phyloP scores from a whole-genome alignment of 2,888 invertebrate species.

The Amphipoea lucens region DNA sequence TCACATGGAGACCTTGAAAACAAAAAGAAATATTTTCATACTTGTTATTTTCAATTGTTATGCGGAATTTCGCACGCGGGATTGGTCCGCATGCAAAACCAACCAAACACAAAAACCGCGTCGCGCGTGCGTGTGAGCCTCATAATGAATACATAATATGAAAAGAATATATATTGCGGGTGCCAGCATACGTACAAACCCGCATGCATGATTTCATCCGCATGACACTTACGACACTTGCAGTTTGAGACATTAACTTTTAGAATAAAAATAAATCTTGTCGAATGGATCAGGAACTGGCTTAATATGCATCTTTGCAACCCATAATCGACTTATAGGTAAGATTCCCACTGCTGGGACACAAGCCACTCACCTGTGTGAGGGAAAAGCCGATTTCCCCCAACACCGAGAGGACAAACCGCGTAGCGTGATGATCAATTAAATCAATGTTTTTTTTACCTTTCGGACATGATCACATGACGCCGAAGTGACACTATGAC shows the following conservation, averaged over 20 bases:
- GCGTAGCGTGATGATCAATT: neutral
- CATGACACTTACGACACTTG: neutral
- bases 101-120: neutral
- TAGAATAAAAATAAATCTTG: neutral
- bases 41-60: neutral
- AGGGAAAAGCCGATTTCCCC: neutral
- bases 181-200: neutral
- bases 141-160: neutral
- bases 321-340: neutral
- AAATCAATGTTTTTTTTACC: too few relatives aligned
- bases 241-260: neutral
- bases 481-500: neutral
- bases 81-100: neutral
- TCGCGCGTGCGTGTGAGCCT: neutral
- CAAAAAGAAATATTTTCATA: conserved; percentile 33
- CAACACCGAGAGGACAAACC: neutral
- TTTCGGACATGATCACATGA: neutral
- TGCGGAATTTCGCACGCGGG: neutral
- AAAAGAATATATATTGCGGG: neutral
- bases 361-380: neutral
- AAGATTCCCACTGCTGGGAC: neutral
- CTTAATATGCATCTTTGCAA: neutral
- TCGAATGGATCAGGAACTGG: neutral
- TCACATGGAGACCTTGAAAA: conserved; percentile 94
- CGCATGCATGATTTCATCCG: neutral